A percentile compares a stretch with the other conserved stretches of the same genome.
These are phyloP conservation scores for Seriola rivoliana DNA, from an alignment of 2,113 vertebrate genomes.

Conservation along the genomic window DNA sequence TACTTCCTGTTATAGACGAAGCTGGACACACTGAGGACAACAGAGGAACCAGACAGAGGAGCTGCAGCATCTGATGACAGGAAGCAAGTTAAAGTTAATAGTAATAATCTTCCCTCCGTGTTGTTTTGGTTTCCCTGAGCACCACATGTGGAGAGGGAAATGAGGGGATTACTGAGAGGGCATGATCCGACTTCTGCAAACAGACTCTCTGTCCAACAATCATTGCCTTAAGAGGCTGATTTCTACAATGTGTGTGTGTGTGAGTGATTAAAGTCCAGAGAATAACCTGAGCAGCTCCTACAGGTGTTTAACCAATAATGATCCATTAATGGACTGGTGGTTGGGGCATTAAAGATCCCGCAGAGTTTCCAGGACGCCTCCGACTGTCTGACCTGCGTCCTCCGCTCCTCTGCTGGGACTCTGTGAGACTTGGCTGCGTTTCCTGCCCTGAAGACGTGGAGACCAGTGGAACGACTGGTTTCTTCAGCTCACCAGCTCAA, in stretches of 20 bases:
- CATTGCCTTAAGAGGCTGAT: constrained; percentile 43
- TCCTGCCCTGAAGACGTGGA: not conserved
- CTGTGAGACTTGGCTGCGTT: not conserved
- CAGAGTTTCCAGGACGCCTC: not conserved
- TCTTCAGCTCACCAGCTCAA: not conserved
- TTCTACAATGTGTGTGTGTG: not conserved
- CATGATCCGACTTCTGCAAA: constrained; percentile 56
- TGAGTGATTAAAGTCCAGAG: not conserved
- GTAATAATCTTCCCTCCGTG: not conserved
- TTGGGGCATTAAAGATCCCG: no score
- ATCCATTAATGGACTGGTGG: no score
- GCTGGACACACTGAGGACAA: no score
- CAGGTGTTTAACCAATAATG: not conserved
- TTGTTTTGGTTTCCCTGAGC: constrained; percentile 26
- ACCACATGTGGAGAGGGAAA: constrained; percentile 68
- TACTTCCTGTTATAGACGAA: no score
- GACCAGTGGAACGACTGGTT: not conserved
- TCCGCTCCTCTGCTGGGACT: not conserved
- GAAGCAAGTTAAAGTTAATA: not conserved
- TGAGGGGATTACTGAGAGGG: constrained; percentile 61
- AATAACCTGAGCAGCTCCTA: constrained; percentile 14
- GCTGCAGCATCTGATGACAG: not conserved
- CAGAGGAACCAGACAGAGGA: no score
- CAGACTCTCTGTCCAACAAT: constrained; percentile 59
- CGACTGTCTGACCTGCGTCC: not conserved